Evolutionary conservation across 2,113 vertebrate genomes (phyloP).

Genomic region (Notechis scutatus): DNA sequence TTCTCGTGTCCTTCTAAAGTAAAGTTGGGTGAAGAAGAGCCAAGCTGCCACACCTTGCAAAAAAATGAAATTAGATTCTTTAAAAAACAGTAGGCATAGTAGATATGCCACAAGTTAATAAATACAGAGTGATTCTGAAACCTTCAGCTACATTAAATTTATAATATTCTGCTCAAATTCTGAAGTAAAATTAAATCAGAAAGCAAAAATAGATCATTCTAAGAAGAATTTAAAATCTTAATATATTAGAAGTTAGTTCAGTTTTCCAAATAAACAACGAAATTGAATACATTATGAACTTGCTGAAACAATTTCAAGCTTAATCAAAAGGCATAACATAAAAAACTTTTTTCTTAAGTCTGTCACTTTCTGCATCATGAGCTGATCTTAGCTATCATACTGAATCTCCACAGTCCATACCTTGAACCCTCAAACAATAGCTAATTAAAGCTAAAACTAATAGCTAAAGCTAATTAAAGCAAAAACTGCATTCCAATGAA

Average conservation of each 20-base stretch:
- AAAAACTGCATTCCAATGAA: not conserved
- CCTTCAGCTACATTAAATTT: not conserved
- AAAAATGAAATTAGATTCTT: not conserved
- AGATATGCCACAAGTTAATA: not conserved
- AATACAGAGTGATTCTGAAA: not conserved
- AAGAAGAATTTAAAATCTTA: not conserved
- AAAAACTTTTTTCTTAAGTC: not conserved
- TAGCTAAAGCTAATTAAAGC: not conserved
- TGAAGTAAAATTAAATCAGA: not conserved
- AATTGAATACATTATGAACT: not conserved
- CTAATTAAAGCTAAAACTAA: not conserved
- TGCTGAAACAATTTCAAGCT: not conserved
- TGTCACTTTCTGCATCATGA: not conserved
- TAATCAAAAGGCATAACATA: not conserved
- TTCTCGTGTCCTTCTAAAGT: conserved; percentile 98
- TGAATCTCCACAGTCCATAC: not conserved
- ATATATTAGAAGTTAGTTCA: not conserved
- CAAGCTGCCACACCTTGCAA: conserved; percentile 95
- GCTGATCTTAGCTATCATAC: not conserved
- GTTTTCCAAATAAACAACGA: not conserved
- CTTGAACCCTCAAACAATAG: not conserved
- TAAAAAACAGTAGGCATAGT: not conserved
- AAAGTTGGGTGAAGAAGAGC: conserved; percentile 96
- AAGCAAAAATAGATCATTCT: not conserved
- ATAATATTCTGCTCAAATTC: not conserved